Evolutionary conservation across 1,140 invertebrate genomes (phyloP).

Genomic region (Heliconius eleuchia): DNA sequence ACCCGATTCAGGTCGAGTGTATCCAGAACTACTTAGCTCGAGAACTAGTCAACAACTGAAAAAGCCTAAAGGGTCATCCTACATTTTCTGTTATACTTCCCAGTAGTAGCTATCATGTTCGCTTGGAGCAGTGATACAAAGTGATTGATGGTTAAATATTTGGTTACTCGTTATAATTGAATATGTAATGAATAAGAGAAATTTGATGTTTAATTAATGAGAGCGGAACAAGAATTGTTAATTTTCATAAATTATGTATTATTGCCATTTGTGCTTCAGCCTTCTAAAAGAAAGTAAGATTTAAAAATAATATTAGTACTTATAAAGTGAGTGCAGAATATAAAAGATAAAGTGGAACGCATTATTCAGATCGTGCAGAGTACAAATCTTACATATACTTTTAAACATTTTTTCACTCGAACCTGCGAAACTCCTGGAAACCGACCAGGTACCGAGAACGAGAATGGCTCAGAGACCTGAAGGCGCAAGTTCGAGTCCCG

Average conservation of each 20-base stretch:
- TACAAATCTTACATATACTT: too few species aligned
- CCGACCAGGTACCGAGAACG: too few species aligned
- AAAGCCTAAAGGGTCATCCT: constrained; percentile 20
- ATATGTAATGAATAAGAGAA: not conserved
- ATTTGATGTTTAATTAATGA: not conserved
- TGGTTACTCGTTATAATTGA: not conserved
- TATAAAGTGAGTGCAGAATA: too few species aligned
- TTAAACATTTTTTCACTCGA: too few species aligned
- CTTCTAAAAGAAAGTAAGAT: too few species aligned
- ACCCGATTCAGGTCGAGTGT: constrained; percentile 33
- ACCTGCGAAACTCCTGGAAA: too few species aligned
- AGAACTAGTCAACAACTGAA: constrained; percentile 34
- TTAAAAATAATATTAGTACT: too few species aligned
- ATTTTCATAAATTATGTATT: not conserved
- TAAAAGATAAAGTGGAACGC: too few species aligned
- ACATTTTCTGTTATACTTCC: constrained; percentile 27
- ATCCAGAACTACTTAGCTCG: constrained; percentile 28
- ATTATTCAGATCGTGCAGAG: too few species aligned
- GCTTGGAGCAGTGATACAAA: not conserved
- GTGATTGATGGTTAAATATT: not conserved
- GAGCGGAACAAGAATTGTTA: not conserved
- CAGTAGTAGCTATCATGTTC: not conserved
- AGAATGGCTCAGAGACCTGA: too few species aligned
- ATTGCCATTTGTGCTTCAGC: too few species aligned
- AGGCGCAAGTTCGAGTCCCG: too few species aligned